A percentile compares a stretch with the other conserved stretches of the same genome.
phyloP scores from a whole-genome alignment of 2,888 invertebrate species.

The Drymonia ruficornis region DNA sequence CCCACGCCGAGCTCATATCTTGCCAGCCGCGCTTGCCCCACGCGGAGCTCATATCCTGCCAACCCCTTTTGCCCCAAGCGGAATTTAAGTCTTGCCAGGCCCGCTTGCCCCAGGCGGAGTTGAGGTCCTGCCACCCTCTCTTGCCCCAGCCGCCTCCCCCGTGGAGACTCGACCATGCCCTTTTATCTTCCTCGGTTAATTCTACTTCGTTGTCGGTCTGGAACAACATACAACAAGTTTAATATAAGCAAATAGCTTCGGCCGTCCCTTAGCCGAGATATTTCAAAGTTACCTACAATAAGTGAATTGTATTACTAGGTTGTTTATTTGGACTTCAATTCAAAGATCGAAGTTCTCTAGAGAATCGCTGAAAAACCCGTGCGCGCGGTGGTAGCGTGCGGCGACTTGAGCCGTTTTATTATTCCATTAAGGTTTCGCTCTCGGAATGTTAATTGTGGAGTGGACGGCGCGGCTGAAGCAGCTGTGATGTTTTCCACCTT shows the following conservation, averaged over 20 bases:
- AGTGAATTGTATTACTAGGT: conserved; percentile 33
- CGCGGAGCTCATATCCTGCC: conserved; percentile 79
- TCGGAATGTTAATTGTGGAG: conserved; percentile 57
- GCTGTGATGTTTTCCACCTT: background rate
- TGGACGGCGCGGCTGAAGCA: conserved; percentile 10
- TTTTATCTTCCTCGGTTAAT: conserved; percentile 84
- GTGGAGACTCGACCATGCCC: conserved; percentile 85
- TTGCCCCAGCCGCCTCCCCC: conserved; percentile 86
- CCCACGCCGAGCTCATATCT: conserved; percentile 80
- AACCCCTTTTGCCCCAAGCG: conserved; percentile 85
- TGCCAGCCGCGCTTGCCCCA: conserved; percentile 87
- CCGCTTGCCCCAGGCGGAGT: conserved; percentile 84
- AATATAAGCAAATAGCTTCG: conserved; percentile 12
- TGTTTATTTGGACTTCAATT: conserved; percentile 27
- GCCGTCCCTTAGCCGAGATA: conserved; percentile 17
- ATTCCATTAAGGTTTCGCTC: conserved; percentile 51
- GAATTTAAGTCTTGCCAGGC: conserved; percentile 84
- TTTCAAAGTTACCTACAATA: conserved; percentile 27
- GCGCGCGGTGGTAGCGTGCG: conserved; percentile 10
- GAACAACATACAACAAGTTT: conserved; percentile 23
- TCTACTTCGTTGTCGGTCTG: conserved; percentile 76
- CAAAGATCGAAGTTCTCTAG: conserved; percentile 29
- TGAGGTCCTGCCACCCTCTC: conserved; percentile 84
- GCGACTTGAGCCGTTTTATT: conserved; percentile 46
- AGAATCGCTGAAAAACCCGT: conserved; percentile 11